Percentiles rank a stretch among this genome's conserved stretches.
These are phyloP conservation scores for Sternotherus odoratus DNA, from an alignment of 2,797 vertebrate species.

Conservation along the genomic window DNA sequence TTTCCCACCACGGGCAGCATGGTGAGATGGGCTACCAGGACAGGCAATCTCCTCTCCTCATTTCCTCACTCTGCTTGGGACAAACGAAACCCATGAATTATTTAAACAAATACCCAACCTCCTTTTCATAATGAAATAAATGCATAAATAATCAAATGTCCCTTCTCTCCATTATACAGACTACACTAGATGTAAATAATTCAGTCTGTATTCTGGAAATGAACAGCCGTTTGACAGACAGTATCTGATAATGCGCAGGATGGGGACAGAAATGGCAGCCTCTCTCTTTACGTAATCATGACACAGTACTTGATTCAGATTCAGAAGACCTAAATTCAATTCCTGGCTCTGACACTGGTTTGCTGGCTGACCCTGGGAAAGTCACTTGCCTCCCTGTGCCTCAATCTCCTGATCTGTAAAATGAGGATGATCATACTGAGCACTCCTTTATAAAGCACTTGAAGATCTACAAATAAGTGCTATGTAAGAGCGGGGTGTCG, in stretches of 20 bases:
- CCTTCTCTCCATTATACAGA: not conserved
- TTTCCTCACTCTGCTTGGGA: constrained; percentile 39
- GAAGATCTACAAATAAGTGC: not conserved
- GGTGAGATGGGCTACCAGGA: constrained; percentile 60
- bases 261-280: not conserved
- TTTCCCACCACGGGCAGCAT: constrained; percentile 37
- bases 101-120: constrained; percentile 57
- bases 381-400: not conserved
- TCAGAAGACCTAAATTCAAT: not conserved
- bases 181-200: not conserved
- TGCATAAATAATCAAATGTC: constrained; percentile 44
- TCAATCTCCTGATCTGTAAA: not conserved
- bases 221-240: not conserved
- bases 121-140: constrained; percentile 67
- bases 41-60: constrained; percentile 59
- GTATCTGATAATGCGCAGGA: not conserved
- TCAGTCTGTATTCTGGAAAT: not conserved
- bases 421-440: not conserved
- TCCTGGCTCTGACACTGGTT: not conserved
- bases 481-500: not conserved
- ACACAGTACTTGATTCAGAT: not conserved
- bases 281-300: not conserved
- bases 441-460: not conserved
- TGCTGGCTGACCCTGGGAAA: not conserved
- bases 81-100: constrained; percentile 59